phyloP scores from a whole-genome alignment of 2,113 vertebrate genomes.

The Colaptes auratus region DNA sequence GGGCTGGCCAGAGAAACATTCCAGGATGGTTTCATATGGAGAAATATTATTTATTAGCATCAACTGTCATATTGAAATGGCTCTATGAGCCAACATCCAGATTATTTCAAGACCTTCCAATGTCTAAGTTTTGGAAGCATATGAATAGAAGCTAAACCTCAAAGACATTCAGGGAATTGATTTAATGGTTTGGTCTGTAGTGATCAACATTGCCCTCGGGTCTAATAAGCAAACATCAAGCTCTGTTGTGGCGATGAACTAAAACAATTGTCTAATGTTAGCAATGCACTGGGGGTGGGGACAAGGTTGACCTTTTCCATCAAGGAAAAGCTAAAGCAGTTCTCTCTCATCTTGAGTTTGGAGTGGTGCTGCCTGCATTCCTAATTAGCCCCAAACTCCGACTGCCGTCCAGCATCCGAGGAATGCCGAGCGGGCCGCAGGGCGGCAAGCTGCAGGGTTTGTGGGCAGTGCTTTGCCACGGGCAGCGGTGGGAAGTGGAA shows the following conservation, averaged over 20 bases:
- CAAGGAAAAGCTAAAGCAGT: constrained; percentile 42
- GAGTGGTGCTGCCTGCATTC: constrained; percentile 40
- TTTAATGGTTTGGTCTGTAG: constrained; percentile 71
- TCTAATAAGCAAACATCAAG: constrained; percentile 70
- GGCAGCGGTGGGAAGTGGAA: constrained; percentile 22
- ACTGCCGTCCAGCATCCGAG: constrained; percentile 11
- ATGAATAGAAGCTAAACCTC: constrained; percentile 57
- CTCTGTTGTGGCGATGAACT: constrained; percentile 68
- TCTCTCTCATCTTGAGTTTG: constrained; percentile 45
- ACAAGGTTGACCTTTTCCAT: constrained; percentile 62
- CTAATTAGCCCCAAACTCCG: constrained; percentile 50
- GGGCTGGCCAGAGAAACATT: constrained; percentile 4
- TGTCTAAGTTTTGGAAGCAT: constrained; percentile 35
- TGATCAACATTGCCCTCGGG: constrained; percentile 64
- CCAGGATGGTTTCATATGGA: constrained; percentile 1
- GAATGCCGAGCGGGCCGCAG: constrained; percentile 25
- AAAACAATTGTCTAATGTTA: constrained; percentile 67
- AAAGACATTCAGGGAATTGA: constrained; percentile 67
- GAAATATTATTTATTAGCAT: constrained; percentile 45
- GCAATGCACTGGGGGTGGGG: constrained; percentile 18
- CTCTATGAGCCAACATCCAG: constrained; percentile 22
- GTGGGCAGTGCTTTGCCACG: background rate
- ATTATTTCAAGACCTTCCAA: constrained; percentile 62
- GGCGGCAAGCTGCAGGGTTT: constrained; percentile 36
- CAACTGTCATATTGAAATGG: constrained; percentile 42